phyloP scores from a whole-genome alignment of 1,140 invertebrate species.

The Phocides pigmalion region DNA sequence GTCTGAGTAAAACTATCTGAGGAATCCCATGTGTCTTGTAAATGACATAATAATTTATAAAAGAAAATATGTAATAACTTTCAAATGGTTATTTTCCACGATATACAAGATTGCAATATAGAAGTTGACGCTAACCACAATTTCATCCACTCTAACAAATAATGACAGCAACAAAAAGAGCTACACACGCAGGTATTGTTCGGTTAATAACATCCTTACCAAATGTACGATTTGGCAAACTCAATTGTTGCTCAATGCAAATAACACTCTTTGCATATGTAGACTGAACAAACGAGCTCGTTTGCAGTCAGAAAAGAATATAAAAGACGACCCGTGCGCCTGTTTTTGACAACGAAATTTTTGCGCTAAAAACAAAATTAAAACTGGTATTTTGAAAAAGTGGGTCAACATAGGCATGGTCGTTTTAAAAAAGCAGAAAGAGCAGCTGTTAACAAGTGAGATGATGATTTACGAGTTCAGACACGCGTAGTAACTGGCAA shows the following conservation, averaged over 20 bases:
- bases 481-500: slow-evolving; percentile 30
- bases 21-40: too few relatives aligned
- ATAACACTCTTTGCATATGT: neutral
- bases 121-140: neutral
- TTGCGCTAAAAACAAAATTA: slow-evolving; percentile 17
- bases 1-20: too few relatives aligned
- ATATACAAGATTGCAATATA: neutral
- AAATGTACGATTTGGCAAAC: slow-evolving; percentile 13
- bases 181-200: slow-evolving; percentile 1
- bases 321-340: neutral
- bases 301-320: neutral
- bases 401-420: slow-evolving; percentile 16
- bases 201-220: slow-evolving; percentile 6
- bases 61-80: neutral
- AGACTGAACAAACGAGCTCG: slow-evolving; percentile 8
- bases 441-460: slow-evolving; percentile 17
- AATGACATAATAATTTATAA: too few relatives aligned
- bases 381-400: slow-evolving; percentile 11
- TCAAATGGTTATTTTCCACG: neutral
- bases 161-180: neutral
- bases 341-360: slow-evolving; percentile 4
- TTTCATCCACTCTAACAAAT: neutral
- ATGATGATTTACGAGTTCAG: slow-evolving; percentile 26
- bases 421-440: slow-evolving; percentile 18
- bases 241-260: slow-evolving; percentile 17